Evolutionary conservation across 1,140 invertebrate species (phyloP).

Genomic region (Stegodyphus dumicola): DNA sequence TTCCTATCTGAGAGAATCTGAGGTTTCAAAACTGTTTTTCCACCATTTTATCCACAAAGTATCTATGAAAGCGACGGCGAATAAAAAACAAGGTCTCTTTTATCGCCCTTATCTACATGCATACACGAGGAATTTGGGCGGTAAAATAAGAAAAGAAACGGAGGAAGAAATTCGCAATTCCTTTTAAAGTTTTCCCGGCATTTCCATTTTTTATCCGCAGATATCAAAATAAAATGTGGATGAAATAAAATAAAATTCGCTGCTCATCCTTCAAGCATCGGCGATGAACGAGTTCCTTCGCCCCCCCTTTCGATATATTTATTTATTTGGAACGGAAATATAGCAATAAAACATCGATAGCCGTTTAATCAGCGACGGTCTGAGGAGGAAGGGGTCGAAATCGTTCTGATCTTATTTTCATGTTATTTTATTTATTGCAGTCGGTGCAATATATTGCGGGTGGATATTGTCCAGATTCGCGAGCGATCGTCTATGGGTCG

Average conservation of each 20-base stretch:
- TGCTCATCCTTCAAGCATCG: background rate
- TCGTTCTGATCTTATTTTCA: background rate
- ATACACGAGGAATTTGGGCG: too few relatives aligned
- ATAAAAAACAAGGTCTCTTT: too few relatives aligned
- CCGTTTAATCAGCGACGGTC: constrained; percentile 46
- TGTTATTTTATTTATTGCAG: constrained; percentile 43
- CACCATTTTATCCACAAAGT: too few relatives aligned
- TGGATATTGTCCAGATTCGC: constrained; percentile 55
- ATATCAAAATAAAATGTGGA: too few relatives aligned
- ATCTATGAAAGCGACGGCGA: too few relatives aligned
- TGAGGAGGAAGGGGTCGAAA: background rate
- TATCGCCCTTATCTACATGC: too few relatives aligned
- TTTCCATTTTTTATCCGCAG: too few relatives aligned
- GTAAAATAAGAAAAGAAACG: too few relatives aligned
- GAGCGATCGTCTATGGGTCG: constrained; percentile 33
- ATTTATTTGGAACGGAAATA: constrained; percentile 47
- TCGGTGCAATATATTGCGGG: constrained; percentile 36
- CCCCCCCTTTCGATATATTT: constrained; percentile 12
- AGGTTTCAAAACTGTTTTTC: too few relatives aligned
- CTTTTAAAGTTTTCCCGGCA: too few relatives aligned
- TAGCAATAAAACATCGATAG: constrained; percentile 54
- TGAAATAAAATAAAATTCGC: background rate
- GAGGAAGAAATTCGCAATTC: too few relatives aligned
- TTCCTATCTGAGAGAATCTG: too few relatives aligned
- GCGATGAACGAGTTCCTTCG: background rate